phyloP scores from a whole-genome alignment of 2,113 vertebrate genomes.

The Oceanites oceanicus region DNA sequence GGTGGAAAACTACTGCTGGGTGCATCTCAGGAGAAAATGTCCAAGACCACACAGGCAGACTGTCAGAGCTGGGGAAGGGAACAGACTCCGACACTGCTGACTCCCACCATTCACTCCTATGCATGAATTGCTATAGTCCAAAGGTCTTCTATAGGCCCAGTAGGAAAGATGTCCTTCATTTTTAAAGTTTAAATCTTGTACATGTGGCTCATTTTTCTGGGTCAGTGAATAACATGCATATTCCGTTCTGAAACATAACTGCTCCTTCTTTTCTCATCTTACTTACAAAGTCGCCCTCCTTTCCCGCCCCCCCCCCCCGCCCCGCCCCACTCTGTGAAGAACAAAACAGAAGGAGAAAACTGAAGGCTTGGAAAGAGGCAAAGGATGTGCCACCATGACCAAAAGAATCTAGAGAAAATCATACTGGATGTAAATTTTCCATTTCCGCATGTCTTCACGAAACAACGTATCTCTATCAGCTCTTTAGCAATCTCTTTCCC shows the following conservation, averaged over 20 bases:
- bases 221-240: background rate
- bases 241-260: background rate
- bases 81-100: background rate
- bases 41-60: background rate
- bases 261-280: background rate
- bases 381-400: background rate
- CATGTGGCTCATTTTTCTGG: background rate
- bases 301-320: rapidly evolving
- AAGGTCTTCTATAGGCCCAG: background rate
- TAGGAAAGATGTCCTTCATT: background rate
- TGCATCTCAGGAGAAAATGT: background rate
- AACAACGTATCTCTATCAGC: background rate
- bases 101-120: background rate
- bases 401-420: background rate
- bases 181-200: background rate
- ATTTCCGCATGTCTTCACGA: background rate
- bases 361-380: background rate
- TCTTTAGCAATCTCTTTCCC: background rate
- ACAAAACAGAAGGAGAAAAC: background rate
- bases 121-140: background rate
- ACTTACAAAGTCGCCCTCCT: background rate
- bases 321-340: rapidly evolving
- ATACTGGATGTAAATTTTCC: background rate
- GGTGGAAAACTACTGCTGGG: slow-evolving; percentile 54
- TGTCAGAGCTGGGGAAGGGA: background rate